Base-by-base conservation (phyloP, 2,113 vertebrate species). In the Chiloscyllium plagiosum region DNA sequence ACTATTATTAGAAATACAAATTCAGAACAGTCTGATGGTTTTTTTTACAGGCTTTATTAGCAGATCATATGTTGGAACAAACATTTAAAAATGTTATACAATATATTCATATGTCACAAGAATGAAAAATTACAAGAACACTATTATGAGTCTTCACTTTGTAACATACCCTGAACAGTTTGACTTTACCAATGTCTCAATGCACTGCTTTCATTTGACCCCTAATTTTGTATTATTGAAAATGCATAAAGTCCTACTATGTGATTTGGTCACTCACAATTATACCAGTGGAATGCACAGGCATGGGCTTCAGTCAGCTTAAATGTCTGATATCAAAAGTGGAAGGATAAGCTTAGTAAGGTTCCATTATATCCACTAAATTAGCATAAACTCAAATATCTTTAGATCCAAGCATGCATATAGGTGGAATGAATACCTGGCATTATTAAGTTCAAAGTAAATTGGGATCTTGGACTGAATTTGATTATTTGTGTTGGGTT, bases 151-250 rank as follows among this genome's bases (percentile, higher is more conserved):
- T 33, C 66, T 94, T 29, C 24, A 72, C 93, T 72, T 50, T 70
- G n/a, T 72, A 47, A 95, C 72, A 42, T 7, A 69, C 19, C 26
- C n/a, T 94, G n/a, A 69, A 29, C 42, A 50, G 33, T 37, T 65
- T 92, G 26, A 90, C 56, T 90, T 90, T 61, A 65, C 56, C 50
- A 89, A 52, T 68, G 33, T n/a, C 37, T 94, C 93, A 94, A 70
- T 70, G 50, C 37, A 95, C 22, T 72, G 68, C 37, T 72, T 68
- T 95, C 42, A 95, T 50, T 13, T 50, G 68, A 95, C 93, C 68
- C 37, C 93, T 95, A 70, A 69, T 72, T 95, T 95, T 95, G n/a
- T 37, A 95, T 50, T 26, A 69, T 95, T 72, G 68, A 69, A 50
- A 50, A 47, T 72, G 42, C 50, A 72, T 42, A 26, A 72, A 50